Base-by-base conservation (phyloP, 2,888 invertebrate species). In the Lydus trimaculatus region DNA sequence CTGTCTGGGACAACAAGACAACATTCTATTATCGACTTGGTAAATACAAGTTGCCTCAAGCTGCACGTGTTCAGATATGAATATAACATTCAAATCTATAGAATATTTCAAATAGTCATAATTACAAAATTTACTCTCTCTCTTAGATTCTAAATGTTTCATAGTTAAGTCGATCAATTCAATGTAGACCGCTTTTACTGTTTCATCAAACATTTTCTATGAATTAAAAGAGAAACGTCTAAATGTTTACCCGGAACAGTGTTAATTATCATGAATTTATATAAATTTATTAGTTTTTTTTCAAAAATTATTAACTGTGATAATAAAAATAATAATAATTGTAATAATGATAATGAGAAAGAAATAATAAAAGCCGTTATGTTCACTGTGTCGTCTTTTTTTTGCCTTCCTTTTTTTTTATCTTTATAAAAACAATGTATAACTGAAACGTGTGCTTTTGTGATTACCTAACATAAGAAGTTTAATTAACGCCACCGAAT, bases 261-360 rank as follows among this genome's bases (percentile, higher is more conserved):
- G 39, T 43, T 17, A 9, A 48, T 9, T 9, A 20, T 17, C 43
- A 43, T 6, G 6, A 17, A 13, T 43, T 36, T 1, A 2, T 17
- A 43, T 0, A n/a, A 9, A 59, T 68, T 61, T 43, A 15, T 63
- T 56, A 63, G 31, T 56, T 25, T 43, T 9, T 23, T 1, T 20
- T 48, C 48, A 60, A 58, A 62, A 67, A 67, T 64, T 71, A 65
- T 67, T 71, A 71, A 63, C 71, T 71, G 67, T 71, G 71, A 71
- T 71, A 70, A 66, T 65, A 61, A 43, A 63, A 62, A 62, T 65
- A 67, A 62, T 70, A 65, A 65, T 71, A 65, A 43, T 52, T 13
- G 20, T 65, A 67, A 62, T 71, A 65, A 48, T 65, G 39, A 65
- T 61, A 58, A 64, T 69, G 20, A 66, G 60, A 36, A 67, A 65